Evolutionary conservation across 2,888 invertebrate species (phyloP), one percentile per base, ranked within the genome.

Genomic region (Adineta ricciae): DNA sequence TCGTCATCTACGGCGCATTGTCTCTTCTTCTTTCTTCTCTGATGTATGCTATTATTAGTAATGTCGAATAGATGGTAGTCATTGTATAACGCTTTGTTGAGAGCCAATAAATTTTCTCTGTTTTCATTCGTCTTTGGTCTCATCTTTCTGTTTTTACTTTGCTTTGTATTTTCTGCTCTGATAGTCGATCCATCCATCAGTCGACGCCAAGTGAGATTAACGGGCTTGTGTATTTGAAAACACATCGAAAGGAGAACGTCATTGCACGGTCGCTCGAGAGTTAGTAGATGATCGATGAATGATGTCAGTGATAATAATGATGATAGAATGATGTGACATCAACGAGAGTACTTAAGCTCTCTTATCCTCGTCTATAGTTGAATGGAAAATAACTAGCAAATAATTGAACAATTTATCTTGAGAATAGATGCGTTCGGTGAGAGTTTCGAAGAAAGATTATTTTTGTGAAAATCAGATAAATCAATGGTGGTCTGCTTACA

Each of bases 281-380:
- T 64, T 32, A 64, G 27, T 32, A 64, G 64, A 32, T 64, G 64
- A 64, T 64, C 64, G 27, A 36, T 64, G 64, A 64, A 64, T 64
- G 14, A 64, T 64, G 36, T 36, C 32, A 21, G 24, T 52, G 52
- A 52, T 52, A 21, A 52, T 52, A 21, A 52, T 52, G 64, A 64
- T 64, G 64, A 64, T 64, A 64, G 64, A 19, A 64, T 64, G 64
- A 64, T 64, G 64, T 64, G 64, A 64, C 64, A 64, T 64, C 16
- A 32, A 64, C 64, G 32, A 64, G 64, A 64, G 32, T 32, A 64
- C 32, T 36, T 64, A 32, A 32, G 32, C 32, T 64, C 36, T 64
- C 64, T 32, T 36, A 2, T 64, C 5, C 32, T 64, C 32, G 19
- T 11, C 7, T 32, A 32, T 64, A 19, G 64, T 36, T 64, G 32